Conservation (phyloP, 2,797 vertebrate genomes). For the Falco rusticolus region DNA sequence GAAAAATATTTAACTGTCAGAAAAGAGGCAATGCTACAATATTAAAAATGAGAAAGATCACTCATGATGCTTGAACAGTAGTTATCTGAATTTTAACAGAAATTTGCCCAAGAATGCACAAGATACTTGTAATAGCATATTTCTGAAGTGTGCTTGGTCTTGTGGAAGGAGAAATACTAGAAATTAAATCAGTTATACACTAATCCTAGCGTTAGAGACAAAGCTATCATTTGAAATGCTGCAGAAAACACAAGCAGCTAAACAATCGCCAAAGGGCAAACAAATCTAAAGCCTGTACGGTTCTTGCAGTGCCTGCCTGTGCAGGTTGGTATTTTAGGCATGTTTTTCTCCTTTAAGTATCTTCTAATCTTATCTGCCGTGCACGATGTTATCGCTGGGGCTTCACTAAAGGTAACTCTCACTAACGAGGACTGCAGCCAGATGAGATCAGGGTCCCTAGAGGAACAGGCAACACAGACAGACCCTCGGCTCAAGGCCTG, state of each 20-base stretch:
- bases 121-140: neutral
- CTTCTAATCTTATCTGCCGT: neutral
- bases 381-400: rapidly evolving
- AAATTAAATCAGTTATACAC: neutral
- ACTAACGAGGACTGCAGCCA: rapidly evolving
- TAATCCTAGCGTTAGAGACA: neutral
- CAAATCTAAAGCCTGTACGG: neutral
- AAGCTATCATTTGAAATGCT: neutral
- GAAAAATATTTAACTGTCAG: neutral
- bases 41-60: neutral
- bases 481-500: neutral
- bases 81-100: neutral
- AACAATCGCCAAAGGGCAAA: neutral
- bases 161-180: neutral
- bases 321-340: neutral
- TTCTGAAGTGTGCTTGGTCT: neutral
- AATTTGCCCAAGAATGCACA: neutral
- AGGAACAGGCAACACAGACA: rapidly evolving
- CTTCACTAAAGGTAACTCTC: neutral
- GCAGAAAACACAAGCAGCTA: neutral
- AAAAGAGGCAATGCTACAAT: neutral
- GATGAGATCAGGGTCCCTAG: rapidly evolving
- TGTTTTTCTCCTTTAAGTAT: neutral
- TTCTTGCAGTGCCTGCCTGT: neutral
- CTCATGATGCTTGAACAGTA: neutral